phyloP scores from a whole-genome alignment of 2,113 vertebrate genomes.

The Nycticorax nycticorax region DNA sequence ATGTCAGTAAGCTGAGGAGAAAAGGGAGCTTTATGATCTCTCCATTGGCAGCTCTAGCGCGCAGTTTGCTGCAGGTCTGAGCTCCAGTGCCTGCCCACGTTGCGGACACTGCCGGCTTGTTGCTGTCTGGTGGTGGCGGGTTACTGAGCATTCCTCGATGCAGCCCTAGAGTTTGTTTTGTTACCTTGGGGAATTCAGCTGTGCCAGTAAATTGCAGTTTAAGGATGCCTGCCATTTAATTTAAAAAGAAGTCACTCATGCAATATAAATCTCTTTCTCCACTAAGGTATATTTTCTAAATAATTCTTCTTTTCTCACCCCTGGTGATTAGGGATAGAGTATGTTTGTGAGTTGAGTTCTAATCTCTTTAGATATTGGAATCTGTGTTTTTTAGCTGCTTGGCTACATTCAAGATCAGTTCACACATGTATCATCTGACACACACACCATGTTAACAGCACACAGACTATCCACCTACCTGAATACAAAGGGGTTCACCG shows the following conservation, averaged over 20 bases:
- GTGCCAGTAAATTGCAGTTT: constrained; percentile 6
- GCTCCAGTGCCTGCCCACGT: background rate
- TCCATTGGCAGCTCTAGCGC: background rate
- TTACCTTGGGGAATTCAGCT: constrained; percentile 10
- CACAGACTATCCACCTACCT: background rate
- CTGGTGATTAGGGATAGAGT: background rate
- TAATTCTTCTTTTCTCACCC: background rate
- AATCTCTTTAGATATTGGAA: background rate
- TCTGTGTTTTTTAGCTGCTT: background rate
- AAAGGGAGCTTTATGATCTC: background rate
- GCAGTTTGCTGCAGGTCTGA: background rate
- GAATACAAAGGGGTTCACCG: background rate
- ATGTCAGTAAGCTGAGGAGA: background rate
- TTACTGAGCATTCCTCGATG: background rate
- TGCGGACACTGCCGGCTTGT: background rate
- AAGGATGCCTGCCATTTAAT: background rate
- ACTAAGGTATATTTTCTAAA: background rate
- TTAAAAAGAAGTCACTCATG: constrained; percentile 3
- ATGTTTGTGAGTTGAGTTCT: background rate
- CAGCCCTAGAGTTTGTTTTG: constrained; percentile 3
- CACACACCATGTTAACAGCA: background rate
- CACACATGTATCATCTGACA: background rate
- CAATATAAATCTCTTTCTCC: constrained; percentile 20
- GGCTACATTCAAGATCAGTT: background rate
- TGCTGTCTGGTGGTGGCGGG: background rate